phyloP scores from a whole-genome alignment of 2,113 vertebrate species.

The Helogale parvula region DNA sequence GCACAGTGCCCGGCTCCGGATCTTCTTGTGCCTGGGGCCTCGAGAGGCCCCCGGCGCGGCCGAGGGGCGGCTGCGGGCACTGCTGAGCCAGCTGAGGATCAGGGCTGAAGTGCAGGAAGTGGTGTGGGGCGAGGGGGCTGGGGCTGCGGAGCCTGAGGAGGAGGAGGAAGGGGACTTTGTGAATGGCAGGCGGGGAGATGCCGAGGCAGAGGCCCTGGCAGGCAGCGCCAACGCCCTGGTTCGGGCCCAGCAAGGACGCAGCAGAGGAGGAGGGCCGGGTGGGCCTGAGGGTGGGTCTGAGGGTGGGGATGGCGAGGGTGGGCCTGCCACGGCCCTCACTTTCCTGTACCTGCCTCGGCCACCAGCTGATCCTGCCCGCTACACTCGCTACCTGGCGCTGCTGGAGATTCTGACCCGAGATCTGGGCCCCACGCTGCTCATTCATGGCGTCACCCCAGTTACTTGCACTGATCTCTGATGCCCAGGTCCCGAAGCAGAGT shows the following conservation, averaged over 20 bases:
- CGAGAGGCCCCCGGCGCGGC: conserved; percentile 89
- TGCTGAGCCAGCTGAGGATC: conserved; percentile 92
- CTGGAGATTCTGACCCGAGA: conserved; percentile 87
- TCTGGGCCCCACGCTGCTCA: conserved; percentile 91
- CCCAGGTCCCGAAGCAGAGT: not conserved
- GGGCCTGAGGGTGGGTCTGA: conserved; percentile 81
- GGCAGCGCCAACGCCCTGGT: conserved; percentile 60
- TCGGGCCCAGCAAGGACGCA: conserved; percentile 59
- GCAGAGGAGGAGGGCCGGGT: conserved; percentile 78
- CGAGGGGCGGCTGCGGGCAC: conserved; percentile 90
- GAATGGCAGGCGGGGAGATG: conserved; percentile 36
- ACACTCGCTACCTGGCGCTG: conserved; percentile 88
- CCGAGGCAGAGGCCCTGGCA: not conserved
- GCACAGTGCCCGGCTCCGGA: conserved; percentile 91
- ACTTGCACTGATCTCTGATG: conserved; percentile 95
- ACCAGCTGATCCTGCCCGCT: conserved; percentile 82
- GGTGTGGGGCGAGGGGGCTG: conserved; percentile 89
- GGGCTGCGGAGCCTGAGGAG: conserved; percentile 65
- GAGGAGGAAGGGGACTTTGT: conserved; percentile 59
- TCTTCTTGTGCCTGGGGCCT: conserved; percentile 93
- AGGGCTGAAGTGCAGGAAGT: conserved; percentile 92
- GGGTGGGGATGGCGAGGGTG: conserved; percentile 80
- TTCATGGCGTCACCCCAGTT: conserved; percentile 93
- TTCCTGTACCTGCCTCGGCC: conserved; percentile 94
- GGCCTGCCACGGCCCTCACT: conserved; percentile 88